Conservation (phyloP, 2,888 invertebrate species). For the Choreutis nemorana region DNA sequence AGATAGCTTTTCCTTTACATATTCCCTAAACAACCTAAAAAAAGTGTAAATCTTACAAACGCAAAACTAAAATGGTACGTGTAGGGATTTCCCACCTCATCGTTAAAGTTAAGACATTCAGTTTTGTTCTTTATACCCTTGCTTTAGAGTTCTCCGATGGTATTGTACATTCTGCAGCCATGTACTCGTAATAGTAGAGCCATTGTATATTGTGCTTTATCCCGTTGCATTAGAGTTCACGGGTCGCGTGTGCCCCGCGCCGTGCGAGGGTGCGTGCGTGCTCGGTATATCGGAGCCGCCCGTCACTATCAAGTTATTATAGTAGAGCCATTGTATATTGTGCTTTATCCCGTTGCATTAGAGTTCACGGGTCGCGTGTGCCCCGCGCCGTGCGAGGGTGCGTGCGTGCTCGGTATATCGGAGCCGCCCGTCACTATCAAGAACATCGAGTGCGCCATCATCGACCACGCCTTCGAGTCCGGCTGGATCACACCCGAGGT, state of each 20-base stretch:
- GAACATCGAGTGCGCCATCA: slow-evolving; percentile 98
- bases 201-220: no score
- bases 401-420: slow-evolving; percentile 95
- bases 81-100: no score
- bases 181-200: slow-evolving; percentile 2
- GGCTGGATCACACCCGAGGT: slow-evolving; percentile 91
- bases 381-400: slow-evolving; percentile 98
- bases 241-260: slow-evolving; percentile 97
- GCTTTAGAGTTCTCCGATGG: no score
- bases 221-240: no score
- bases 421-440: slow-evolving; percentile 98
- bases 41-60: no score
- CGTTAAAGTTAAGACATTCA: no score
- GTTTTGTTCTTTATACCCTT: no score
- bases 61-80: no score
- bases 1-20: no score
- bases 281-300: slow-evolving; percentile 93
- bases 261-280: slow-evolving; percentile 98
- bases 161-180: no score
- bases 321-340: slow-evolving; percentile 1
- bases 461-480: slow-evolving; percentile 96
- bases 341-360: no score
- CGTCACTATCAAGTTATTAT: neutral
- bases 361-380: slow-evolving; percentile 94
- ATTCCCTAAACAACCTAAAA: no score